Evolutionary conservation across 2,797 vertebrate genomes (phyloP).

Genomic region (Cygnus olor): DNA sequence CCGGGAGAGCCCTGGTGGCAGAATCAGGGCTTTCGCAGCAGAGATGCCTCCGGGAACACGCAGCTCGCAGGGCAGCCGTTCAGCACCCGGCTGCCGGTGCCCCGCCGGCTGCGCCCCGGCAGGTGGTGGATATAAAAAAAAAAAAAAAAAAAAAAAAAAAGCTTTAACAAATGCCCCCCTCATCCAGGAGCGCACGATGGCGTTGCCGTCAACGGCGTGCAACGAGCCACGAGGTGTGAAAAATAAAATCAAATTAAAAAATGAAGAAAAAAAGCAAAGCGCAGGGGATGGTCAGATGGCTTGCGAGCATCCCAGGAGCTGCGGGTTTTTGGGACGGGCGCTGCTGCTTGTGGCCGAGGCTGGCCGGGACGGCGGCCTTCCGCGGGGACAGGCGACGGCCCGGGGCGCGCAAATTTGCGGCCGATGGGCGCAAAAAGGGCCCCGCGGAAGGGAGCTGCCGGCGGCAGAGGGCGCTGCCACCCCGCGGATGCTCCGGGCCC

Average conservation of each 20-base stretch:
- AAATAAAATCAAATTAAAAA: no score
- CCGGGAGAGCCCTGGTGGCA: background rate
- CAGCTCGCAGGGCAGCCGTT: background rate
- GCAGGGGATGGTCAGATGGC: background rate
- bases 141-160: background rate
- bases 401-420: background rate
- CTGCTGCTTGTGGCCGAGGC: no score
- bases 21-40: background rate
- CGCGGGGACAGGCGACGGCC: background rate
- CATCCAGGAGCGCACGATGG: rapidly evolving
- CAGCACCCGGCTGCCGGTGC: background rate
- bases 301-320: background rate
- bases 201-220: rapidly evolving
- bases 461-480: slow-evolving; percentile 28
- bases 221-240: background rate
- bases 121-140: background rate
- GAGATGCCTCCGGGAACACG: rapidly evolving
- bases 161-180: background rate
- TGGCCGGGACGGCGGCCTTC: background rate
- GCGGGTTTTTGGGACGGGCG: background rate
- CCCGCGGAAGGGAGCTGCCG: background rate
- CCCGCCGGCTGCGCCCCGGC: background rate
- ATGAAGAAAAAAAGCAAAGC: no score
- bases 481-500: background rate
- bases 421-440: background rate